These are phyloP conservation scores for Lutraria rhynchaena DNA, from an alignment of 1,140 invertebrate genomes.

Conservation along the genomic window DNA sequence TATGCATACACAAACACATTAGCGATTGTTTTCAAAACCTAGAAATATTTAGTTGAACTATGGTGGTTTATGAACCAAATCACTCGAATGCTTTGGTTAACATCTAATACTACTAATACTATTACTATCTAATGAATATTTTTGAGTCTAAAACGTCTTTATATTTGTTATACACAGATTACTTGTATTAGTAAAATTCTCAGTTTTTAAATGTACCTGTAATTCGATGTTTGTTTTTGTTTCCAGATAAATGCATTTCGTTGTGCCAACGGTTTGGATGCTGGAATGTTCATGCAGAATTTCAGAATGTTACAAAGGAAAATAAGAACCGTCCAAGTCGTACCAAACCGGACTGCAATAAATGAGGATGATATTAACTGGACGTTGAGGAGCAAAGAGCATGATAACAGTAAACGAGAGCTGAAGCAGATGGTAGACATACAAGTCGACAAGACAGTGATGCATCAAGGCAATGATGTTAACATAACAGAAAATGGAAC, in stretches of 20 bases:
- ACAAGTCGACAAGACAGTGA: constrained; percentile 5
- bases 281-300: constrained; percentile 15
- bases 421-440: constrained; percentile 39
- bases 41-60: too few relatives aligned
- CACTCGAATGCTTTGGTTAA: too few relatives aligned
- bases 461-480: constrained; percentile 1
- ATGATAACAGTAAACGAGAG: constrained; percentile 48
- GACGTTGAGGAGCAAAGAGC: constrained; percentile 36
- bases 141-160: too few relatives aligned
- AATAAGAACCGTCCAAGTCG: constrained; percentile 7
- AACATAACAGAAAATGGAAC: not conserved
- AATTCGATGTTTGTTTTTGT: not conserved
- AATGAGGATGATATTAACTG: constrained; percentile 47
- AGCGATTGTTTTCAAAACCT: too few relatives aligned
- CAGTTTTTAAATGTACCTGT: not conserved
- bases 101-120: too few relatives aligned
- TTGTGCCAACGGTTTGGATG: constrained; percentile 43
- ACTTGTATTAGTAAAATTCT: not conserved
- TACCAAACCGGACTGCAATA: not conserved
- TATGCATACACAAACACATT: too few relatives aligned
- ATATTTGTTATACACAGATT: too few relatives aligned
- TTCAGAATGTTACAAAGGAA: not conserved
- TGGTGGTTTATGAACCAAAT: too few relatives aligned
- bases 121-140: too few relatives aligned
- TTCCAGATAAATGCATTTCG: constrained; percentile 36